Evolutionary conservation across 2,797 vertebrate species (phyloP), one percentile per base, ranked within the genome.

Genomic region (Sylvia borin): DNA sequence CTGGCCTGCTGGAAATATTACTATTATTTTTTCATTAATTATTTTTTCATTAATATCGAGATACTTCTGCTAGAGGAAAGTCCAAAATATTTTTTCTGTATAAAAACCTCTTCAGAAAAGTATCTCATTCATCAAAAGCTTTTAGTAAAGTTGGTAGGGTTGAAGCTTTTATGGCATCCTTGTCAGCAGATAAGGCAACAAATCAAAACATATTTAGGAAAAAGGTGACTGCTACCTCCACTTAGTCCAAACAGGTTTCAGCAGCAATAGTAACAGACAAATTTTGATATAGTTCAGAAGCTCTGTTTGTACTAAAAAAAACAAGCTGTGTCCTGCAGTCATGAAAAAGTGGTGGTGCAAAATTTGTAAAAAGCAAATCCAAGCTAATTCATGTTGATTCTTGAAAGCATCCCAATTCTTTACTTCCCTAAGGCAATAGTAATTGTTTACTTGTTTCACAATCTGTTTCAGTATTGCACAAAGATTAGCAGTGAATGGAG

Each of bases 261-360:
- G 10, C 45, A 79, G 15, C 54, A 32, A 10, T 20, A 34, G 10
- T 21, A 75, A 51, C 10, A 67, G 43, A 61, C 1, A 45, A 57
- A 60, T 48, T 31, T 77, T 74, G 5, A 13, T 2, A 8, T 17
- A 4, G 3, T n/a, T 91, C 43, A 60, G 47, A 36, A 66, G 3
- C 7, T 48, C 27, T 55, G 6, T 43, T 91, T 90, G 42, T 36
- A 24, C 25, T 67, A 51, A 61, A 50, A n/a, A n/a, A 14, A 16
- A 2, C 22, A 36, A 16, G 1, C 3, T 75, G 3, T 51, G 12
- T 4, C 1, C 11, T n/a, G 1, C 11, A 36, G 57, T 85, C 18
- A 20, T 60, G n/a, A 77, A 71, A 36, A 74, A 47, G 8, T 32
- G 3, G 1, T n/a, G 61, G 75, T 61, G 43, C 2, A 64, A 90